Conservation (phyloP, 2,888 invertebrate species). For the Lasioglossum morio region DNA sequence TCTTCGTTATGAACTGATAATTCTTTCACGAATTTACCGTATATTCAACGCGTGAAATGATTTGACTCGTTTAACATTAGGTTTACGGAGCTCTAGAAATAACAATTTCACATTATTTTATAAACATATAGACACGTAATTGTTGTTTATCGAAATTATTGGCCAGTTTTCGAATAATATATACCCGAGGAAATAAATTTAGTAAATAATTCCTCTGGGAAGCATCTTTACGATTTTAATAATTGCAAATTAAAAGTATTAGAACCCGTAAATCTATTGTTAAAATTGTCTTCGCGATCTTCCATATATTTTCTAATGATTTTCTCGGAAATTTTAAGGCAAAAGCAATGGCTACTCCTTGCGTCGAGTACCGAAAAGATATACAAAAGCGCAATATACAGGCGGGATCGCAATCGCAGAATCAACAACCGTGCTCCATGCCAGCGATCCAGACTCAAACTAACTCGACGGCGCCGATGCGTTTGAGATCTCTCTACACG, state of each 20-base stretch:
- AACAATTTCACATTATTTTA: no score
- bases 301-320: background rate
- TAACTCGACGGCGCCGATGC: slow-evolving; percentile 83
- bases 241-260: no score
- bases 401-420: slow-evolving; percentile 51
- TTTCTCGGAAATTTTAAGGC: slow-evolving; percentile 49
- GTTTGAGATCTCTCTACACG: slow-evolving; percentile 89
- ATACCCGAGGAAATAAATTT: no score
- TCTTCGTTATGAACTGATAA: background rate
- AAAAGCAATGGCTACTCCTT: slow-evolving; percentile 73
- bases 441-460: slow-evolving; percentile 71
- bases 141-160: no score
- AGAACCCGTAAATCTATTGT: no score
- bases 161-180: no score
- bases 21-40: background rate
- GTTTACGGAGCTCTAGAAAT: no score
- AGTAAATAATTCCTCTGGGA: no score
- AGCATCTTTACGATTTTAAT: no score
- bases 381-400: slow-evolving; percentile 67
- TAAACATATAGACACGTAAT: no score
- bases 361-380: slow-evolving; percentile 75
- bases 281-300: background rate
- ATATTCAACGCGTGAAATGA: background rate
- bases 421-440: slow-evolving; percentile 64
- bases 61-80: background rate